These are phyloP conservation scores for Dreissena polymorpha DNA, from an alignment of 1,140 invertebrate genomes.

Conservation along the genomic window DNA sequence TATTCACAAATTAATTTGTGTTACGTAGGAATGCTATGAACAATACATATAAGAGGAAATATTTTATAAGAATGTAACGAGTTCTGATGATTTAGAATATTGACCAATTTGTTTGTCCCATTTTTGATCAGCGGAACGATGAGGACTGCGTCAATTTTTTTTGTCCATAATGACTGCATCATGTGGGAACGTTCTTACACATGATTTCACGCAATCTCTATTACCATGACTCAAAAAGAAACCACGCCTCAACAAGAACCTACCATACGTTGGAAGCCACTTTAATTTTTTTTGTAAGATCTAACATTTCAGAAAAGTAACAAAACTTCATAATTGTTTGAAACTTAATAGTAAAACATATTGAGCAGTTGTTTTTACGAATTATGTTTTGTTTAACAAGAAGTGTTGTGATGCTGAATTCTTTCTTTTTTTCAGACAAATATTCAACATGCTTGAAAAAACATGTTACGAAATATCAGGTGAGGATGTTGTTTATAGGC, in stretches of 20 bases:
- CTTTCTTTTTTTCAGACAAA: slow-evolving; percentile 22
- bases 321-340: neutral
- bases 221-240: too few relatives aligned
- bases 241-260: too few relatives aligned
- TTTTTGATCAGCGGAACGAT: neutral
- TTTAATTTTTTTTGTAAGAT: too few relatives aligned
- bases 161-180: too few relatives aligned
- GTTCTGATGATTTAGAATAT: too few relatives aligned
- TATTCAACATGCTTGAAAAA: slow-evolving; percentile 10
- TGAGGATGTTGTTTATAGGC: neutral
- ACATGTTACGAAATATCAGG: slow-evolving; percentile 26
- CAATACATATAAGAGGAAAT: neutral
- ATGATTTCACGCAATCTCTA: too few relatives aligned
- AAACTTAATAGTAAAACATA: too few relatives aligned
- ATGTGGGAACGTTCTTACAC: too few relatives aligned
- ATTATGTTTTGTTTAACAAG: too few relatives aligned
- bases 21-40: neutral
- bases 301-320: neutral
- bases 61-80: neutral
- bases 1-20: neutral
- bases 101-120: neutral
- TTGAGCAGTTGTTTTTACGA: too few relatives aligned
- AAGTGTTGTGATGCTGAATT: neutral
- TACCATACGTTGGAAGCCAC: too few relatives aligned
- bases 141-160: neutral